These are phyloP conservation scores for Hypothenemus hampei DNA, from an alignment of 1,140 invertebrate genomes.

Conservation along the genomic window DNA sequence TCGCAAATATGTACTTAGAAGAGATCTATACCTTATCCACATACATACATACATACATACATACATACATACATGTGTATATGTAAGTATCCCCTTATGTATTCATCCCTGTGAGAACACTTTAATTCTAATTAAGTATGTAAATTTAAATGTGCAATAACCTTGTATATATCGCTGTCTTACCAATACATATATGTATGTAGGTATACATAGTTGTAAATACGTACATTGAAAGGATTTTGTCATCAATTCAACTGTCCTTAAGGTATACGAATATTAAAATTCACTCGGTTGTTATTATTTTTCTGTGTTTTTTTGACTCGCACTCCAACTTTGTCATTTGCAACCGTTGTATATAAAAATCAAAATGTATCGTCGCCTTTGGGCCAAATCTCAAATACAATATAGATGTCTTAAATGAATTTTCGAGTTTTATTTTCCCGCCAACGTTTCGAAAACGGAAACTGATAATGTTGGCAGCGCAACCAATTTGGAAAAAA, in stretches of 20 bases:
- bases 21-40: no score
- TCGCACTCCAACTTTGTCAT: no score
- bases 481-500: no score
- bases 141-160: slow-evolving; percentile 47
- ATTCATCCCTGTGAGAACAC: not conserved
- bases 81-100: not conserved
- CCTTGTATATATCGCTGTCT: slow-evolving; percentile 42
- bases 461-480: no score
- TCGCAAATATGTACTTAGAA: no score
- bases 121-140: slow-evolving; percentile 21
- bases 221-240: slow-evolving; percentile 11
- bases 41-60: no score
- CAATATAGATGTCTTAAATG: not conserved
- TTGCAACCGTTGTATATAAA: not conserved
- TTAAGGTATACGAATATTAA: slow-evolving; percentile 40
- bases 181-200: slow-evolving; percentile 45
- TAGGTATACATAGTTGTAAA: no score
- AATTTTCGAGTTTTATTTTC: not conserved
- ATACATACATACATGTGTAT: no score
- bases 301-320: slow-evolving; percentile 15
- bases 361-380: slow-evolving; percentile 2
- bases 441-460: no score
- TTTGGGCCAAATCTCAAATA: not conserved
- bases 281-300: no score
- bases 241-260: slow-evolving; percentile 23